These are phyloP conservation scores for Orius insidiosus DNA, from an alignment of 1,140 invertebrate species.

Conservation along the genomic window DNA sequence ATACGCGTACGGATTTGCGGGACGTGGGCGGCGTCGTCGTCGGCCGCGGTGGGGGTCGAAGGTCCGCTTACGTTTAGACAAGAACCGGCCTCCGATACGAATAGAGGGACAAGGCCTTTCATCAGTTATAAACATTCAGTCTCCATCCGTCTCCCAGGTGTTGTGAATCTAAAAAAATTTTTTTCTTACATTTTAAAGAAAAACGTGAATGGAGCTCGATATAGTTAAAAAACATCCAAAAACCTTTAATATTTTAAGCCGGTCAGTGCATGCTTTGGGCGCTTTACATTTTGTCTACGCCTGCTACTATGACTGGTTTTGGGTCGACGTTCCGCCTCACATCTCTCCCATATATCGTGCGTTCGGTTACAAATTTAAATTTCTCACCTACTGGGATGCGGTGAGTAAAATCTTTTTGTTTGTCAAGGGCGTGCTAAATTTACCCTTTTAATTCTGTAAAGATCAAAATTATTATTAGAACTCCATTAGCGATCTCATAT, in stretches of 20 bases:
- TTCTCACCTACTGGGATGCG: conserved; percentile 67
- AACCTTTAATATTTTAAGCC: conserved; percentile 4
- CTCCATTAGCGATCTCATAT: not conserved
- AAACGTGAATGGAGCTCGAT: conserved; percentile 5
- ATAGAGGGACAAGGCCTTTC: not conserved
- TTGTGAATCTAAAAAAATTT: not conserved
- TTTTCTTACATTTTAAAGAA: too few species aligned
- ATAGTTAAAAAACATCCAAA: not conserved
- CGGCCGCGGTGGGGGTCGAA: too few species aligned
- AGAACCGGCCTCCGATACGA: not conserved
- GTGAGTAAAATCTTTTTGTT: conserved; percentile 35
- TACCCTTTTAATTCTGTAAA: not conserved
- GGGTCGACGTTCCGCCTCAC: conserved; percentile 41
- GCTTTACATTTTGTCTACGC: conserved; percentile 48
- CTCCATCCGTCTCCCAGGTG: not conserved
- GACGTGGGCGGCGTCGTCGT: too few species aligned
- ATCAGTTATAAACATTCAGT: not conserved
- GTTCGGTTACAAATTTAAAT: conserved; percentile 68
- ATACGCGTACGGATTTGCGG: too few species aligned
- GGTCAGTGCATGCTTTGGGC: conserved; percentile 38
- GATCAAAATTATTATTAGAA: not conserved
- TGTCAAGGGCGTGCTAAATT: not conserved
- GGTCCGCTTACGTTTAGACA: too few species aligned
- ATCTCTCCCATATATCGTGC: conserved; percentile 26
- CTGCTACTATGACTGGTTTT: conserved; percentile 53